Evolutionary conservation across 2,797 vertebrate genomes (phyloP), one percentile per base, ranked within the genome.

Genomic region (Crocodylus rhombifer): DNA sequence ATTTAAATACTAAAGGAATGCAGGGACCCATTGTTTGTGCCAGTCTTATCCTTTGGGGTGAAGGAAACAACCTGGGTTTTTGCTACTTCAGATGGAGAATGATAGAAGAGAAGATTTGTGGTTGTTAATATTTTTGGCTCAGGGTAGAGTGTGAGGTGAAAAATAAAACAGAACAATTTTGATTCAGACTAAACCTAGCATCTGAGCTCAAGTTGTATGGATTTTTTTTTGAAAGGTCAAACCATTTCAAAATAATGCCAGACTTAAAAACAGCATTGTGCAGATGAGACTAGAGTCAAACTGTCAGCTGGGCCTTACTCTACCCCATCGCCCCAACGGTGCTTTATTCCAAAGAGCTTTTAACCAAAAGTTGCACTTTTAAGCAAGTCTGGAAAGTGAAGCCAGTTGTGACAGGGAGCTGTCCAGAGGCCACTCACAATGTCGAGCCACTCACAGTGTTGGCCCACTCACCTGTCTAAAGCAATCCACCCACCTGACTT

Each of bases 211-310:
- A 65, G 16, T 30, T 11, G 28, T n/a, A 65, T 65, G 63, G 28
- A 65, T 65, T 51, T 51, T 10, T 62, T 65, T 65, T n/a, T 65
- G 64, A n/a, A 65, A 33, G 21, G 30, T 67, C n/a, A 18, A 4
- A 67, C 30, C 33, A 30, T 67, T 67, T 30, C 65, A 18, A 23
- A 63, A 77, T 9, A 14, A 0, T 58, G 14, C 30, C 76, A 36
- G 36, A 60, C 36, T 80, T 77, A 30, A 25, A 0, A 30, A n/a
- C 0, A 1, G 4, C 33, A 33, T 30, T 18, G 65, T 30, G 17
- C 17, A 67, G 67, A 64, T 26, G 62, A 57, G 9, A 11, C 3
- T 51, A 0, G 1, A 14, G 36, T 56, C 36, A 73, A 33, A 67
- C 18, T 33, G 28, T 67, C 16, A n/a, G 18, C 30, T 30, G 9